A percentile compares a stretch with the other conserved stretches of the same genome.
Conservation (phyloP, 2,888 invertebrate species). For the Drosophila lacicola region DNA sequence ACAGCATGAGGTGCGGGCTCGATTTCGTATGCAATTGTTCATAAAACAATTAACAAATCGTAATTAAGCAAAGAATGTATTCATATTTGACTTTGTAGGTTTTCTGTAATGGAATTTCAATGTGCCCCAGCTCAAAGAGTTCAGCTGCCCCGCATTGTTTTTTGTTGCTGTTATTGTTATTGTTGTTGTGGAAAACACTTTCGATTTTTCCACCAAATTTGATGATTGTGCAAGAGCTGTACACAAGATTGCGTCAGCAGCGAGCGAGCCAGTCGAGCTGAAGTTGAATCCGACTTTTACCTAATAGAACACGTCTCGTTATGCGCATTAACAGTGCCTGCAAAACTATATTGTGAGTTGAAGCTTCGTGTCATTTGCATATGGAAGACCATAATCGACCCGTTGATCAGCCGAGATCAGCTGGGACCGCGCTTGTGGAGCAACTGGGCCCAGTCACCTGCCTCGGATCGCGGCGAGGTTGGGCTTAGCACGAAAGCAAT, state of each 20-base stretch:
- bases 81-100: constrained; percentile 1
- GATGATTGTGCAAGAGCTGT: constrained; percentile 43
- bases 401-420: constrained; percentile 20
- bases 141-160: constrained; percentile 4
- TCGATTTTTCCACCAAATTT: constrained; percentile 43
- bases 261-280: constrained; percentile 16
- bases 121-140: constrained; percentile 13
- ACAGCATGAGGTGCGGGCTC: constrained; percentile 38
- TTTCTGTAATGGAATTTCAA: constrained; percentile 26
- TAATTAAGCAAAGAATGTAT: constrained; percentile 57
- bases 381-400: constrained; percentile 39
- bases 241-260: constrained; percentile 25
- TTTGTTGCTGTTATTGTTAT: constrained; percentile 16
- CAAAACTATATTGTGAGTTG: constrained; percentile 41
- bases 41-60: constrained; percentile 66
- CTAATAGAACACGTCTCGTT: constrained; percentile 72
- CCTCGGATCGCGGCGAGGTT: constrained; percentile 39
- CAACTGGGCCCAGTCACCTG: constrained; percentile 27
- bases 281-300: constrained; percentile 41
- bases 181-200: constrained; percentile 41
- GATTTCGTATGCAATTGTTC: constrained; percentile 44
- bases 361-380: constrained; percentile 68
- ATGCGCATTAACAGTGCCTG: constrained; percentile 54
- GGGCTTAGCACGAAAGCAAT: constrained; percentile 62
- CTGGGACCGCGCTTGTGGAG: constrained; percentile 14